These are phyloP conservation scores for Mycetomoellerius zeteki DNA, from an alignment of 1,140 invertebrate genomes.

Conservation along the genomic window DNA sequence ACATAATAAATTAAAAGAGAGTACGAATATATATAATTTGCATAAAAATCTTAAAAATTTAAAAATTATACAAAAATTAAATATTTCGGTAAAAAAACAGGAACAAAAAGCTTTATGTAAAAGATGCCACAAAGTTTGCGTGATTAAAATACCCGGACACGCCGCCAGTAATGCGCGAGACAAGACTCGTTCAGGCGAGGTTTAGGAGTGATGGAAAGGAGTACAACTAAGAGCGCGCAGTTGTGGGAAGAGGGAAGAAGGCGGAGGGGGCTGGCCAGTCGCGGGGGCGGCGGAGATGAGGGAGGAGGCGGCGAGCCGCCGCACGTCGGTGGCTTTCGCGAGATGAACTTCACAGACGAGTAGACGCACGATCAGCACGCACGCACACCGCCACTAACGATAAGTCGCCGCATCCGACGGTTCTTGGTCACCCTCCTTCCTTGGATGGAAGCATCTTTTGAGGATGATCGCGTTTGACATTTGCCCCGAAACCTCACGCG, in stretches of 20 bases:
- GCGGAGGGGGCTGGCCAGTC: neutral
- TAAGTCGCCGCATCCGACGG: constrained; percentile 41
- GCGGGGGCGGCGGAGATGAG: neutral
- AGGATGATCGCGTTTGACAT: constrained; percentile 31
- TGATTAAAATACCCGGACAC: constrained; percentile 15
- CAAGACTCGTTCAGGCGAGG: constrained; percentile 21
- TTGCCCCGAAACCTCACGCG: neutral
- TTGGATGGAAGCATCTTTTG: neutral
- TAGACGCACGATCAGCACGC: constrained; percentile 53
- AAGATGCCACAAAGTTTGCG: neutral
- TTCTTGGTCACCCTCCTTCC: neutral
- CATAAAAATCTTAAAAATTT: neutral
- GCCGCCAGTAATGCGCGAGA: constrained; percentile 9
- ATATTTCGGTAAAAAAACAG: neutral
- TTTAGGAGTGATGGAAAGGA: constrained; percentile 37
- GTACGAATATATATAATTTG: neutral
- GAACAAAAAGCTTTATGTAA: neutral
- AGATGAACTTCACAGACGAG: constrained; percentile 52
- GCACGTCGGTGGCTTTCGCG: constrained; percentile 28
- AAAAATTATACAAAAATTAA: neutral
- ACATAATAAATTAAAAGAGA: neutral
- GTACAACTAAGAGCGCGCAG: constrained; percentile 13
- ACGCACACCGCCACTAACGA: constrained; percentile 43
- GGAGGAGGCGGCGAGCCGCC: neutral
- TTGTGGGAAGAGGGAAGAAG: neutral